Evolutionary conservation across 2,113 vertebrate genomes (phyloP).

Genomic region (Laticauda laticaudata): DNA sequence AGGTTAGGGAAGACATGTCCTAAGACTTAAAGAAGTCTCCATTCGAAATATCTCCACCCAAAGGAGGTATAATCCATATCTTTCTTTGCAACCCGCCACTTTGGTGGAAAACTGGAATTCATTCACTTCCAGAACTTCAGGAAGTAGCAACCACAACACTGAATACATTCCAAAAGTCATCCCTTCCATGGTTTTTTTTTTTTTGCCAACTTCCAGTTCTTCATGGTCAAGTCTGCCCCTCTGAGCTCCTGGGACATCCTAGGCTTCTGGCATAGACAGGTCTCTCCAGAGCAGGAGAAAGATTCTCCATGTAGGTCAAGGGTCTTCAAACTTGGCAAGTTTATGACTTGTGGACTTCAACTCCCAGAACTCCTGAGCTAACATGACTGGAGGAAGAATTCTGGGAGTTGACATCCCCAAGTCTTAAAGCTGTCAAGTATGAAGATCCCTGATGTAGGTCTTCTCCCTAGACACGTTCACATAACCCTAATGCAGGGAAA

Average conservation of each 20-base stretch:
- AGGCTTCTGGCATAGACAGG: neutral
- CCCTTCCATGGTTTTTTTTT: neutral
- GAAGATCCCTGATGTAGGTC: neutral
- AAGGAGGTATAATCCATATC: neutral
- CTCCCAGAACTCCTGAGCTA: no score
- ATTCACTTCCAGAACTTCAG: neutral
- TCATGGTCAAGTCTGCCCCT: no score
- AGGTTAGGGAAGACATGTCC: neutral
- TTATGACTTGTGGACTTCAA: no score
- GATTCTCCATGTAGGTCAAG: neutral
- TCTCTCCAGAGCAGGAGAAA: neutral
- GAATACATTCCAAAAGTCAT: slow-evolving; percentile 1
- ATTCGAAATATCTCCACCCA: neutral
- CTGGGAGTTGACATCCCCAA: no score
- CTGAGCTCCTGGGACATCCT: neutral
- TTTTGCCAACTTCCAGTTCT: neutral
- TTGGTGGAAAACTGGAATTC: neutral
- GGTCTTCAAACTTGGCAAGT: no score
- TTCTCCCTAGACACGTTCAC: neutral
- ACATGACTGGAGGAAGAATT: no score
- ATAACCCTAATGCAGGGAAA: neutral
- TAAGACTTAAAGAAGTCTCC: neutral
- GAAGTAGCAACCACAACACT: neutral
- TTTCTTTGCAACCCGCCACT: neutral
- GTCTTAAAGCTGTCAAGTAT: no score